Evolutionary conservation across 2,888 invertebrate species (phyloP).

Genomic region (Eupithecia subumbrata): DNA sequence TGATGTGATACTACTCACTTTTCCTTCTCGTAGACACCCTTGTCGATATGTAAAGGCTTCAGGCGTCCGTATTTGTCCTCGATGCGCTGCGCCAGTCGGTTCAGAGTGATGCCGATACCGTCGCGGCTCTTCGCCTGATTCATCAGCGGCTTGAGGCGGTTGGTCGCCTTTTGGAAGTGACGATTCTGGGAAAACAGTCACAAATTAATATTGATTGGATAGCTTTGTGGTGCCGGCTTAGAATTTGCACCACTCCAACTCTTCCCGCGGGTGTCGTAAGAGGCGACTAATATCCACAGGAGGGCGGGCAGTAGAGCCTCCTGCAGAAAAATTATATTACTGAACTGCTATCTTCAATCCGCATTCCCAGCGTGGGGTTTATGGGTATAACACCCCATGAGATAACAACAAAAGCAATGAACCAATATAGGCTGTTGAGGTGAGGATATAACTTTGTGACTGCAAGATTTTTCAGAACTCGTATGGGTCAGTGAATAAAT

Average conservation of each 20-base stretch:
- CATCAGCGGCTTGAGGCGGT: slow-evolving; percentile 85
- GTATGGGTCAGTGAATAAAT: not conserved
- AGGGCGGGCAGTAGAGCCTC: too few relatives aligned
- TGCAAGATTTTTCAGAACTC: not conserved
- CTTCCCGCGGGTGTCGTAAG: too few relatives aligned
- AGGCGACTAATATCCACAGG: too few relatives aligned
- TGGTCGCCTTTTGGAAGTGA: slow-evolving; percentile 85
- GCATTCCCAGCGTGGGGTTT: too few relatives aligned
- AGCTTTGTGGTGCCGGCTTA: not conserved
- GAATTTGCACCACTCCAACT: too few relatives aligned
- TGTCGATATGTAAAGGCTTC: slow-evolving; percentile 86
- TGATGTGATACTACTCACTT: slow-evolving; percentile 61
- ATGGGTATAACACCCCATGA: too few relatives aligned
- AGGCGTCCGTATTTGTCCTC: slow-evolving; percentile 90
- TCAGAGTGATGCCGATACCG: slow-evolving; percentile 74
- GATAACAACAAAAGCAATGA: too few relatives aligned
- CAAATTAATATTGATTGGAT: not conserved
- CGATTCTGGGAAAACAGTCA: slow-evolving; percentile 67
- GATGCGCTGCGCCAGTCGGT: slow-evolving; percentile 86
- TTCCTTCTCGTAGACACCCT: slow-evolving; percentile 87
- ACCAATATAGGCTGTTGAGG: too few relatives aligned
- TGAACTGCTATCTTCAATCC: too few relatives aligned
- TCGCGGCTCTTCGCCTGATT: slow-evolving; percentile 85
- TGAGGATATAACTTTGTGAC: not conserved
- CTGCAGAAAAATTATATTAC: too few relatives aligned